Percentiles rank a stretch among this genome's conserved stretches.
Conservation (phyloP, 2,888 invertebrate genomes). For the Drosophila aldrichi region DNA sequence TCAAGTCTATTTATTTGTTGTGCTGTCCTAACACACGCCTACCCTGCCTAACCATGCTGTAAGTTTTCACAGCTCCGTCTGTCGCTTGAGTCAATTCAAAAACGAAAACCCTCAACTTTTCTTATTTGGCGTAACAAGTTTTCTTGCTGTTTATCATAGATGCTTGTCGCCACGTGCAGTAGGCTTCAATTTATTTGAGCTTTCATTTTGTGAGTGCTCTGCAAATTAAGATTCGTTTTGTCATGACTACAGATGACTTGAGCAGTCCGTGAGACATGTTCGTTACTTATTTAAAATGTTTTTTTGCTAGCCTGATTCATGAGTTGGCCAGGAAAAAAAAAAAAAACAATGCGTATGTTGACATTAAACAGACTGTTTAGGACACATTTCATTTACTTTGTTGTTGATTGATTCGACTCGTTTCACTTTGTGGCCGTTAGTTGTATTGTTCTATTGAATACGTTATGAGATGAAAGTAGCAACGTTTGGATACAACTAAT, state of each 20-base stretch:
- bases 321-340: neutral
- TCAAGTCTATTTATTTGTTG: slow-evolving; percentile 31
- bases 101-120: slow-evolving; percentile 13
- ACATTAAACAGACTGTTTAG: slow-evolving; percentile 36
- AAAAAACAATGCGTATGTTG: neutral
- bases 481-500: no score
- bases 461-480: no score
- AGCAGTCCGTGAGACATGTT: neutral
- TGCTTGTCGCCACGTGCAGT: slow-evolving; percentile 22
- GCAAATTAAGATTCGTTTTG: neutral
- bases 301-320: no score
- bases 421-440: neutral
- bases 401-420: slow-evolving; percentile 13
- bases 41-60: neutral
- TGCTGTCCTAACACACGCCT: neutral
- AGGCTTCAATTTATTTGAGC: slow-evolving; percentile 14
- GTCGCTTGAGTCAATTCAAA: slow-evolving; percentile 23
- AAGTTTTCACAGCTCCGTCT: slow-evolving; percentile 17
- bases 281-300: no score
- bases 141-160: slow-evolving; percentile 17
- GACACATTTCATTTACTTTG: slow-evolving; percentile 20
- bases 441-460: no score
- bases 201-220: neutral
- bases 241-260: neutral
- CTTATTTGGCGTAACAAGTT: slow-evolving; percentile 18